phyloP scores from a whole-genome alignment of 2,113 vertebrate species.

The Callithrix jacchus region DNA sequence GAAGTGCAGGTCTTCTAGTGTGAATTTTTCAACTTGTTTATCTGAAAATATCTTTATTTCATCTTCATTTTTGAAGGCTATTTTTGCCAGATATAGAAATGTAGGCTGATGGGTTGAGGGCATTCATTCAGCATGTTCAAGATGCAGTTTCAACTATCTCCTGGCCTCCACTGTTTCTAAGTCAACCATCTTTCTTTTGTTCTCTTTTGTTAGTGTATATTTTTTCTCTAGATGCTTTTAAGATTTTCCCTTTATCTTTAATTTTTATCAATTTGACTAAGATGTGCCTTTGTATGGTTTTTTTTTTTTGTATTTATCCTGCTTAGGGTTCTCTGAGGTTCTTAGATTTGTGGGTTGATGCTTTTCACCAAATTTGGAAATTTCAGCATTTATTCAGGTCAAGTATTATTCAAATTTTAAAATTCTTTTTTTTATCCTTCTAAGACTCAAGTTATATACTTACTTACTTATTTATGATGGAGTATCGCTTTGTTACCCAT shows the following conservation, averaged over 20 bases:
- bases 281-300: background rate
- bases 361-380: background rate
- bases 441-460: background rate
- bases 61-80: background rate
- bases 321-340: background rate
- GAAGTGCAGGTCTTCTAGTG: background rate
- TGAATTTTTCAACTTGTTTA: background rate
- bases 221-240: background rate
- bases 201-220: background rate
- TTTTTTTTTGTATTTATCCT: background rate
- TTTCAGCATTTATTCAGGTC: background rate
- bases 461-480: no score
- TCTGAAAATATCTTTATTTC: background rate
- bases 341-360: background rate
- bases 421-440: background rate
- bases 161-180: background rate
- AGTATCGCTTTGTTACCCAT: no score
- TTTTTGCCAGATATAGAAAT: background rate
- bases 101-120: background rate
- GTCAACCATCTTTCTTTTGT: background rate
- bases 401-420: background rate
- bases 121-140: background rate
- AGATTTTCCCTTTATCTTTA: background rate
- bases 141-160: background rate
- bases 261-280: background rate